These are phyloP conservation scores for Ifrita kowaldi DNA, from an alignment of 2,113 vertebrate species.

Conservation along the genomic window DNA sequence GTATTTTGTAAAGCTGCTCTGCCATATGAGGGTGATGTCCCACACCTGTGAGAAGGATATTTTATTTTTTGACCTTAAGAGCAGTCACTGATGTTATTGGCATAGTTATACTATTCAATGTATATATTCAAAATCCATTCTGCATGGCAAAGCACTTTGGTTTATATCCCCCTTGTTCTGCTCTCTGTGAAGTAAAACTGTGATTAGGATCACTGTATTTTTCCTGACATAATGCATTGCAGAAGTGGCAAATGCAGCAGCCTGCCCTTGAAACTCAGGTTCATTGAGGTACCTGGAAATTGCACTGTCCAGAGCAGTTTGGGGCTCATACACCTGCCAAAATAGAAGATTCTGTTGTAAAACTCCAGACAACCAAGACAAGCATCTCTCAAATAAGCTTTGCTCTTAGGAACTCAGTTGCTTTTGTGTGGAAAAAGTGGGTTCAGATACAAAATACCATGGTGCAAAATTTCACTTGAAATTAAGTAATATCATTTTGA, in stretches of 20 bases:
- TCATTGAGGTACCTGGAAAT: background rate
- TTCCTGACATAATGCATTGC: fast-evolving
- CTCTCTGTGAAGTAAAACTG: background rate
- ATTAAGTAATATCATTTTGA: background rate
- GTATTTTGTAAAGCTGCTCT: background rate
- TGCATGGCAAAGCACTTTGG: background rate
- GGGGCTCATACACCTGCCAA: background rate
- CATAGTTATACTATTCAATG: background rate
- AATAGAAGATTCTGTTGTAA: background rate
- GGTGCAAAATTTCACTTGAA: background rate
- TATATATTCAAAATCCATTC: background rate
- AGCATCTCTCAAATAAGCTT: background rate
- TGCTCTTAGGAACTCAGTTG: background rate
- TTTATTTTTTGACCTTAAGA: background rate
- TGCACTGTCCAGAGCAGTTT: background rate
- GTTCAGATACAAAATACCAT: background rate
- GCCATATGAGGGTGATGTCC: background rate
- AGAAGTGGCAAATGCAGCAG: background rate
- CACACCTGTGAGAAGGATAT: background rate
- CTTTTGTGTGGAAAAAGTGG: background rate
- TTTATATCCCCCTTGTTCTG: background rate
- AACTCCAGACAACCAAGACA: background rate
- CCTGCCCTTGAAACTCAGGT: background rate
- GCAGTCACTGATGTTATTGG: background rate
- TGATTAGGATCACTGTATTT: background rate